These are phyloP conservation scores for Biston betularia DNA, from an alignment of 2,888 invertebrate genomes.

Conservation along the genomic window DNA sequence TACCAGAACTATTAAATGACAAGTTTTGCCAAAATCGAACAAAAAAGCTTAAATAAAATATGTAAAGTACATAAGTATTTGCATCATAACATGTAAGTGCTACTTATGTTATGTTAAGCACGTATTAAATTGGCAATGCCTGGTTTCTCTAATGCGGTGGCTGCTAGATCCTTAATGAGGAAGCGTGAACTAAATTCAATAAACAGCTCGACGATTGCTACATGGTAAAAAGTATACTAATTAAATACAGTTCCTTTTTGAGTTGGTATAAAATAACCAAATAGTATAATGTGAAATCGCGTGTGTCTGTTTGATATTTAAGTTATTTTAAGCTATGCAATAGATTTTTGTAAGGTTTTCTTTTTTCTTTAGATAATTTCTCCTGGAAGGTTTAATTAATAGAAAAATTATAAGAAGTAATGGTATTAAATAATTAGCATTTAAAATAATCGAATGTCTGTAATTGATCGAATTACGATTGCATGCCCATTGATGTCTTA, in stretches of 20 bases:
- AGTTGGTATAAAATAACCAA: background rate
- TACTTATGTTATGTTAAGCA: constrained; percentile 16
- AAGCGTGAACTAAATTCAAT: constrained; percentile 33
- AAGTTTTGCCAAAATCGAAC: background rate
- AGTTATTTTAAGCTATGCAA: background rate
- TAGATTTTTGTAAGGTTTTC: too few relatives aligned
- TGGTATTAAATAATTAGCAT: too few relatives aligned
- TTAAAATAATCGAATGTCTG: too few relatives aligned
- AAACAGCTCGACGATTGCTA: constrained; percentile 12
- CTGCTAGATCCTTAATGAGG: constrained; percentile 37
- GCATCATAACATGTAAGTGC: constrained; percentile 8
- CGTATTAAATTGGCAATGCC: constrained; percentile 23
- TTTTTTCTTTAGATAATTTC: too few relatives aligned
- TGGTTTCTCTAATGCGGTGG: constrained; percentile 58
- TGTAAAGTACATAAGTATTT: too few relatives aligned
- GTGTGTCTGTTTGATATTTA: too few relatives aligned
- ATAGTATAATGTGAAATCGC: too few relatives aligned
- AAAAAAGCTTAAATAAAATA: too few relatives aligned
- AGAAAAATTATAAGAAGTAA: too few relatives aligned
- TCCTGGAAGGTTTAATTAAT: too few relatives aligned
- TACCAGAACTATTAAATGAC: background rate
- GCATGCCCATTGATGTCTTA: too few relatives aligned
- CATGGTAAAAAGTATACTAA: background rate
- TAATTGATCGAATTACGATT: too few relatives aligned
- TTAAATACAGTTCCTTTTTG: constrained; percentile 1